Percentiles rank a stretch among this genome's conserved stretches.
phyloP scores from a whole-genome alignment of 1,140 invertebrate species.

The Himalopsyche phryganea region DNA sequence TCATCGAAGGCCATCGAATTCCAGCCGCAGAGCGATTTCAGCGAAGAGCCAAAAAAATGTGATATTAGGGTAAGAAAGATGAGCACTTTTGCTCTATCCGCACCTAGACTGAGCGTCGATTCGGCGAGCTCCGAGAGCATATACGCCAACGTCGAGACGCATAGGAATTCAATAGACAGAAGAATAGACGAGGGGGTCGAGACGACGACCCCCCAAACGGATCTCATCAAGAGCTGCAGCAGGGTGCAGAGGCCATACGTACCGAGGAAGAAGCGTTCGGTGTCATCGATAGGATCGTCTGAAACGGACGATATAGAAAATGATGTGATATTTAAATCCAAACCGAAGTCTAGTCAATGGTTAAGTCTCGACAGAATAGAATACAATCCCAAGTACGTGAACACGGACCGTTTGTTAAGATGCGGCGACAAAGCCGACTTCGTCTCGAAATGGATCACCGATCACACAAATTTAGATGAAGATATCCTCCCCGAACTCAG shows the following conservation, averaged over 20 bases:
- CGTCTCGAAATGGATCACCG: conserved; percentile 52
- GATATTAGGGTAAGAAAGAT: conserved; percentile 39
- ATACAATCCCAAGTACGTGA: conserved; percentile 43
- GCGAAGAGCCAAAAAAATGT: conserved; percentile 44
- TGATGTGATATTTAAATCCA: conserved; percentile 54
- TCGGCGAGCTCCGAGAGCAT: conserved; percentile 53
- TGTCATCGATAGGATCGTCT: conserved; percentile 51
- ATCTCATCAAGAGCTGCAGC: conserved; percentile 37
- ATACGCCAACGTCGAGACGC: conserved; percentile 51
- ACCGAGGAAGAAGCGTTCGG: conserved; percentile 50
- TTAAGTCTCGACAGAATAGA: conserved; percentile 53
- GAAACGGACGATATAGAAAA: conserved; percentile 49
- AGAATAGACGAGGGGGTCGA: conserved; percentile 38
- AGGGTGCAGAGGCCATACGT: conserved; percentile 41
- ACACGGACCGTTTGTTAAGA: conserved; percentile 48
- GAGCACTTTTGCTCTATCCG: conserved; percentile 30
- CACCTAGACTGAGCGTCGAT: conserved; percentile 49
- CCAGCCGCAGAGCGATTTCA: conserved; percentile 40
- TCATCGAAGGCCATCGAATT: conserved; percentile 41
- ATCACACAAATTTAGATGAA: conserved; percentile 47
- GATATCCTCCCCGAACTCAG: conserved; percentile 47
- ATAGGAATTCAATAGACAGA: conserved; percentile 49
- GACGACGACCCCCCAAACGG: conserved; percentile 9
- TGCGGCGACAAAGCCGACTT: conserved; percentile 53
- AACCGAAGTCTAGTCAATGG: conserved; percentile 55